Evolutionary conservation across 2,888 invertebrate genomes (phyloP), one percentile per base, ranked within the genome.

Genomic region (Dynastes maya): DNA sequence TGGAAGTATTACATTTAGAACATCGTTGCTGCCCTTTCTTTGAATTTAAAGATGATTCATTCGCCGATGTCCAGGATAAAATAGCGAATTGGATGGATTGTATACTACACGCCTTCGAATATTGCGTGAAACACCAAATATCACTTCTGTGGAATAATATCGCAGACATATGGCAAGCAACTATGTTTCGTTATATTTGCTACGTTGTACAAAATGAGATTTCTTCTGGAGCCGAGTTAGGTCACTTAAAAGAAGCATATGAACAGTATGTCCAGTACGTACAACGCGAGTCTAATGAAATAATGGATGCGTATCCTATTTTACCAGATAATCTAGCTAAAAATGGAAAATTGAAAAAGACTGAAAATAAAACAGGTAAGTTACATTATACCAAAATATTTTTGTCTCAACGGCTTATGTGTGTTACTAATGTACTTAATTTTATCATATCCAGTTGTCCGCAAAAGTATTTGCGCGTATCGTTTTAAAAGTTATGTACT

Each of bases 91-190:
- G 79, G 79, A 65, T 74, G 11, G 40, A 71, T 27, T 74, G 49
- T 61, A 64, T 79, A 51, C 16, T 40, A 49, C 27, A 22, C 45
- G 67, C 67, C 8, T 61, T 75, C 0, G 13, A 53, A 32, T 16
- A 58, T 29, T 37, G 51, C 37, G 13, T 70, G 27, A 4, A 68
- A 55, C 4, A 37, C 45, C 53, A 74, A 55, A 32, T 63, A 8
- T 53, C 72, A 45, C 51, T 79, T 51, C 9, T 64, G 13, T 79
- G 76, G 75, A 53, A 68, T 32, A 63, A 55, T 55, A 68, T 79
- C 49, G 72, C 74, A 16, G 79, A 79, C 32, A 58, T 79, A 37
- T 79, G 79, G 79, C 79, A 79, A 63, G 77, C 77, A 45, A 79
- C 77, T 3, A 16, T 79, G 37, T 79, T 79, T 49, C 40, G 51